Percentiles rank a stretch among this genome's conserved stretches.
phyloP scores from a whole-genome alignment of 2,888 invertebrate genomes.

The Furcula furcula region DNA sequence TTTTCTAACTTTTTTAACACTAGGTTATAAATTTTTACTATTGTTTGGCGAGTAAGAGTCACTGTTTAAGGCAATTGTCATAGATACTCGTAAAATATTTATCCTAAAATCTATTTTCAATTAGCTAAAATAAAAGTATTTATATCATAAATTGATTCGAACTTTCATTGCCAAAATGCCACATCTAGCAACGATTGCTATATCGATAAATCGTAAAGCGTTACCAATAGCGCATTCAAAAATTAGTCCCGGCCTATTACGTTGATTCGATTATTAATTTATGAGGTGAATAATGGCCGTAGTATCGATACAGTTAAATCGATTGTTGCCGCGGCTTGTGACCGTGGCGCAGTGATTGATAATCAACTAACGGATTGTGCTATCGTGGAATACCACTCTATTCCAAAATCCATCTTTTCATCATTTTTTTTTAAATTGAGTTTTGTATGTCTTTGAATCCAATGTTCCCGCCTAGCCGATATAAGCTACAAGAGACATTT shows the following conservation, averaged over 20 bases:
- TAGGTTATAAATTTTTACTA: too few relatives aligned
- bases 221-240: slow-evolving; percentile 65
- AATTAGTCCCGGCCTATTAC: slow-evolving; percentile 73
- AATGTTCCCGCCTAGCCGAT: too few relatives aligned
- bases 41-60: too few relatives aligned
- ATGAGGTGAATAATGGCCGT: slow-evolving; percentile 73
- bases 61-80: too few relatives aligned
- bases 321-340: slow-evolving; percentile 39
- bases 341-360: slow-evolving; percentile 47
- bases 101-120: too few relatives aligned
- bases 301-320: slow-evolving; percentile 59
- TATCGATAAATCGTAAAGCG: slow-evolving; percentile 44
- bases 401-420: slow-evolving; percentile 12
- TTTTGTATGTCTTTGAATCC: too few relatives aligned
- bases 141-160: too few relatives aligned
- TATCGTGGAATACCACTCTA: slow-evolving; percentile 28
- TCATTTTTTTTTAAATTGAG: too few relatives aligned
- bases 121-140: too few relatives aligned
- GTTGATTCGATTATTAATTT: slow-evolving; percentile 76
- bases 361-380: slow-evolving; percentile 61
- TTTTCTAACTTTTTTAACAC: too few relatives aligned
- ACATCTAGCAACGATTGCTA: slow-evolving; percentile 40
- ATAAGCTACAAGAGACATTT: slow-evolving; percentile 4
- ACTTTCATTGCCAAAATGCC: too few relatives aligned
- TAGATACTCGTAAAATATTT: too few relatives aligned